Evolutionary conservation across 2,888 invertebrate genomes (phyloP).

Genomic region (Metalampra italica): DNA sequence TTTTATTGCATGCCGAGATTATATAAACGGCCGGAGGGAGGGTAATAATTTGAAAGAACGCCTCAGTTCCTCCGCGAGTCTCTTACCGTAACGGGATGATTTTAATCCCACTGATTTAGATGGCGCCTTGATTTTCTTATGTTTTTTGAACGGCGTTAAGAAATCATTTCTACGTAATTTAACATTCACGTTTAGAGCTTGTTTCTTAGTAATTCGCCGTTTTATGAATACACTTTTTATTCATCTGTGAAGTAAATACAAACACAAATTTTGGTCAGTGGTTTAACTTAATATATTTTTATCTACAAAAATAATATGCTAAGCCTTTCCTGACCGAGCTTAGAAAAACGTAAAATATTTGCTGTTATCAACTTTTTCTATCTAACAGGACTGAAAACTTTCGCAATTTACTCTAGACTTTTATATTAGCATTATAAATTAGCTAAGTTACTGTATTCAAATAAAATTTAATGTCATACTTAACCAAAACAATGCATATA

Average conservation of each 20-base stretch:
- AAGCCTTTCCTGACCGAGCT: too few species aligned
- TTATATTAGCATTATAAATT: slow-evolving; percentile 33
- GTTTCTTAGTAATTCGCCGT: too few species aligned
- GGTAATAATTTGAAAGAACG: slow-evolving; percentile 44
- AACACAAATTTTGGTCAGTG: too few species aligned
- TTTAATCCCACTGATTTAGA: slow-evolving; percentile 30
- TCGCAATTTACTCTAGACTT: slow-evolving; percentile 25
- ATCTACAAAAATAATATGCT: too few species aligned
- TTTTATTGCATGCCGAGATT: slow-evolving; percentile 59
- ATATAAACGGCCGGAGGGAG: slow-evolving; percentile 51
- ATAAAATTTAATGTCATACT: slow-evolving; percentile 25
- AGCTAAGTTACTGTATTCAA: slow-evolving; percentile 19
- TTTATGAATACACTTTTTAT: too few species aligned
- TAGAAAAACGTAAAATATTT: too few species aligned
- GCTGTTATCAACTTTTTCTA: slow-evolving; percentile 32
- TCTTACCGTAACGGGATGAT: slow-evolving; percentile 37
- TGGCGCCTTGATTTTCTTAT: slow-evolving; percentile 10
- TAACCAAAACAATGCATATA: too few species aligned
- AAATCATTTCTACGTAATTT: slow-evolving; percentile 15
- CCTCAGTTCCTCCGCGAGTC: slow-evolving; percentile 24
- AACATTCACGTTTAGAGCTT: not conserved
- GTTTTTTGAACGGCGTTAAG: not conserved
- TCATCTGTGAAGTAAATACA: too few species aligned
- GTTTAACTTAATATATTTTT: too few species aligned
- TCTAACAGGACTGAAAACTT: slow-evolving; percentile 35